Conservation (phyloP, 2,888 invertebrate species). For the Rotaria sp. region DNA sequence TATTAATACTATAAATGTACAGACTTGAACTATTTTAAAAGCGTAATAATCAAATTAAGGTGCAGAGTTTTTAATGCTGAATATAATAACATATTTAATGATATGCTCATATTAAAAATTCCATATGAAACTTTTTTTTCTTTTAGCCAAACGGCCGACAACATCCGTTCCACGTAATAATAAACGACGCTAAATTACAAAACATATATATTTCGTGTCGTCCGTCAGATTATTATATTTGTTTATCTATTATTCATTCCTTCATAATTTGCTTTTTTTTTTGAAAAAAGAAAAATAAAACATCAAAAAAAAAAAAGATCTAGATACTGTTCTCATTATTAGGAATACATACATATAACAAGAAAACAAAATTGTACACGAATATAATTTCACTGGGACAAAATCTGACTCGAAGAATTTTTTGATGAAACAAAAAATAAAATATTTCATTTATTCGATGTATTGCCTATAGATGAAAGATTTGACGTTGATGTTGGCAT, state of each 20-base stretch:
- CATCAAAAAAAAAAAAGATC: neutral
- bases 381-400: neutral
- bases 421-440: neutral
- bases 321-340: neutral
- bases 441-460: neutral
- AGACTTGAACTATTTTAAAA: too few relatives aligned
- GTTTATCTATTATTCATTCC: neutral
- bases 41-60: too few relatives aligned
- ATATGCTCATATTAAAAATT: too few relatives aligned
- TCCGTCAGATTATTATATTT: neutral
- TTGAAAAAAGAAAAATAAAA: neutral
- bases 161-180: neutral
- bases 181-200: neutral
- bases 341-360: neutral
- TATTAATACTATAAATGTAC: too few relatives aligned
- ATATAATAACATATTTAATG: too few relatives aligned
- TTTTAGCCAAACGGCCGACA: slow-evolving; percentile 28
- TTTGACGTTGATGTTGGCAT: neutral
- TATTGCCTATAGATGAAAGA: neutral
- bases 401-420: neutral
- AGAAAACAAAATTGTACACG: neutral
- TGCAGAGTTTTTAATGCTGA: too few relatives aligned
- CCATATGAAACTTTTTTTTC: too few relatives aligned
- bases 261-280: neutral
- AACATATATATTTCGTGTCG: neutral